phyloP scores from a whole-genome alignment of 2,797 vertebrate genomes.

The Chloroceryle amazona region DNA sequence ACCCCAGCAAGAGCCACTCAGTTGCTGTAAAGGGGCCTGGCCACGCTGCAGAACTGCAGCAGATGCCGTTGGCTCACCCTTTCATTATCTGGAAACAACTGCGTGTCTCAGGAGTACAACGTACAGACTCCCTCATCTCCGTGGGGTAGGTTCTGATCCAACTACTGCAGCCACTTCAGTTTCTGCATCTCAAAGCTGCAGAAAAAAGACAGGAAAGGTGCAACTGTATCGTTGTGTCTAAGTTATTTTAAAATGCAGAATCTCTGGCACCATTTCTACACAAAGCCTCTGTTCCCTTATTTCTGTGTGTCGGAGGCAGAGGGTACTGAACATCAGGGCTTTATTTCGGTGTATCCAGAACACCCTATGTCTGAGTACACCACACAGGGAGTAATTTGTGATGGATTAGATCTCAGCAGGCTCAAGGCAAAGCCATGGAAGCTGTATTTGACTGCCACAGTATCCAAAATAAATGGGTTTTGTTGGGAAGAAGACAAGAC shows the following conservation, averaged over 20 bases:
- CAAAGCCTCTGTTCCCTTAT: background rate
- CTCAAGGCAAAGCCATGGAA: background rate
- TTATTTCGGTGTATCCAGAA: background rate
- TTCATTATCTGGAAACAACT: background rate
- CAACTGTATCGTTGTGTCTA: background rate
- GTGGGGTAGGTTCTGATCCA: background rate
- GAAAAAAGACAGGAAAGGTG: background rate
- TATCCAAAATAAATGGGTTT: background rate
- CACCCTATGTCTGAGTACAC: background rate
- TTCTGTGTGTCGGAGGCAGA: background rate
- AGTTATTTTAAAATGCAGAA: background rate
- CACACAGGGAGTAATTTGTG: background rate
- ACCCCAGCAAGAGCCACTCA: background rate
- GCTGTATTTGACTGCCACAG: background rate
- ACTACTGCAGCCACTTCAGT: background rate
- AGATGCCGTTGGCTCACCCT: background rate
- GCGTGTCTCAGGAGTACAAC: fast-evolving
- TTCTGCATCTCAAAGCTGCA: background rate
- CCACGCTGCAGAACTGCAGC: background rate
- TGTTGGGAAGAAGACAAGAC: background rate
- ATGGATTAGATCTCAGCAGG: background rate
- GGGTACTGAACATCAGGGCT: background rate
- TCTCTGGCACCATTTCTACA: background rate
- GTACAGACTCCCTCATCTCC: no score
- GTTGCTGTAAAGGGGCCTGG: background rate